These are phyloP conservation scores for Sweltsa coloradensis DNA, from an alignment of 1,140 invertebrate species.

Conservation along the genomic window DNA sequence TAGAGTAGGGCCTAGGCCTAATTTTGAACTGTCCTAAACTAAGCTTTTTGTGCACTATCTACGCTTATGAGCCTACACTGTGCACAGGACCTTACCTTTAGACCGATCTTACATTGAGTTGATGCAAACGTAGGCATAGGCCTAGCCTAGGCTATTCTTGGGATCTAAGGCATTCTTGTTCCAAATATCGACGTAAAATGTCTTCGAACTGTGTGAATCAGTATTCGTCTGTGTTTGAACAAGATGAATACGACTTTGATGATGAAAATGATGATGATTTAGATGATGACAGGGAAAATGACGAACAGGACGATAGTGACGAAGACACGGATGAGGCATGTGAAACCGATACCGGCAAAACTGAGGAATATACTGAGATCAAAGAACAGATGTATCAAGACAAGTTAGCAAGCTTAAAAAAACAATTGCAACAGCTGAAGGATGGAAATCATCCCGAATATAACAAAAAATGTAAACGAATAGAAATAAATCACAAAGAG, in stretches of 20 bases:
- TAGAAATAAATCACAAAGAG: conserved; percentile 73
- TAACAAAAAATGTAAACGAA: conserved; percentile 61
- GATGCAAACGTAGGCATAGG: too few relatives aligned
- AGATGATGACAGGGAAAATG: conserved; percentile 25
- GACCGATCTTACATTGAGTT: too few relatives aligned
- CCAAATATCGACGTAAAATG: too few relatives aligned
- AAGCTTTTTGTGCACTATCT: too few relatives aligned
- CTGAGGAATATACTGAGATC: conserved; percentile 70
- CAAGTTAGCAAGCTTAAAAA: conserved; percentile 78
- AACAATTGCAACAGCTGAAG: conserved; percentile 77
- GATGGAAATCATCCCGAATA: conserved; percentile 81
- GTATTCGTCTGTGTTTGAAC: conserved; percentile 27
- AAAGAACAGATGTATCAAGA: conserved; percentile 96
- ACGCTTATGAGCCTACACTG: too few relatives aligned
- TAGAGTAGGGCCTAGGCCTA: too few relatives aligned
- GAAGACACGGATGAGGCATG: conserved; percentile 81
- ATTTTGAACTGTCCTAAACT: too few relatives aligned
- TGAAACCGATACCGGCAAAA: conserved; percentile 72
- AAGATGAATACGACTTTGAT: conserved; percentile 36
- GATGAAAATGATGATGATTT: conserved; percentile 20
- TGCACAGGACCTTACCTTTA: too few relatives aligned
- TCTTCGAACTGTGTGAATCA: conserved; percentile 21
- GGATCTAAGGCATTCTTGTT: too few relatives aligned
- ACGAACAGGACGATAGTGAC: conserved; percentile 36
- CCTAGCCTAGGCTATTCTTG: too few relatives aligned